Evolutionary conservation across 2,113 vertebrate species (phyloP).

Genomic region (Ameiurus melas): DNA sequence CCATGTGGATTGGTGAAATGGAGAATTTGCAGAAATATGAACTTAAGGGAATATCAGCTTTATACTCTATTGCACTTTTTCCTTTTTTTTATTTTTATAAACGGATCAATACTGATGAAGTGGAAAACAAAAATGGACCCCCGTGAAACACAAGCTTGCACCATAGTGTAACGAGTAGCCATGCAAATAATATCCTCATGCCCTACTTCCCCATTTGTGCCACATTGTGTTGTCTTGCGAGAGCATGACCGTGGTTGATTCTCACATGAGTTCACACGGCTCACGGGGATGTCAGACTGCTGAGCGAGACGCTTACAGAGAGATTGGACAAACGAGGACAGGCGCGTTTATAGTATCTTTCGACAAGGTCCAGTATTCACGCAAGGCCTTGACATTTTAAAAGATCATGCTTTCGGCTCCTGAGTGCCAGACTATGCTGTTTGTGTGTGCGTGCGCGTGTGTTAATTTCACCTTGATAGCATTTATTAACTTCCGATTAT

Average conservation of each 20-base stretch:
- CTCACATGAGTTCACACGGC: not conserved
- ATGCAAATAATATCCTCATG: conserved; percentile 12
- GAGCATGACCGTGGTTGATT: not conserved
- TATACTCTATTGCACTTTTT: not conserved
- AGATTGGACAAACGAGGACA: not conserved
- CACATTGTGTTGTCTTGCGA: conserved; percentile 15
- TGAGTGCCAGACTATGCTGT: not conserved
- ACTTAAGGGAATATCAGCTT: not conserved
- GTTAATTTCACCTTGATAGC: not conserved
- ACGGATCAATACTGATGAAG: not conserved
- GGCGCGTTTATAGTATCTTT: not conserved
- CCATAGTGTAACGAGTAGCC: not conserved
- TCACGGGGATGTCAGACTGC: not conserved
- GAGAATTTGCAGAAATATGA: not conserved
- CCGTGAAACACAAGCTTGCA: not conserved
- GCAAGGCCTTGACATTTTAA: not conserved
- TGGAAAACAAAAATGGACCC: not conserved
- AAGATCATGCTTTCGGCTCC: not conserved
- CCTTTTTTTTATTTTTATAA: not conserved
- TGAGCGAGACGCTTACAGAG: not conserved
- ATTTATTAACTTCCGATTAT: not conserved
- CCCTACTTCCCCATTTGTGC: not conserved
- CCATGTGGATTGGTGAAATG: not conserved
- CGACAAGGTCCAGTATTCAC: not conserved
- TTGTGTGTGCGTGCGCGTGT: not conserved